Conservation (phyloP, 92 coral and sea anemone genomes). For the Siderastrea siderea region DNA sequence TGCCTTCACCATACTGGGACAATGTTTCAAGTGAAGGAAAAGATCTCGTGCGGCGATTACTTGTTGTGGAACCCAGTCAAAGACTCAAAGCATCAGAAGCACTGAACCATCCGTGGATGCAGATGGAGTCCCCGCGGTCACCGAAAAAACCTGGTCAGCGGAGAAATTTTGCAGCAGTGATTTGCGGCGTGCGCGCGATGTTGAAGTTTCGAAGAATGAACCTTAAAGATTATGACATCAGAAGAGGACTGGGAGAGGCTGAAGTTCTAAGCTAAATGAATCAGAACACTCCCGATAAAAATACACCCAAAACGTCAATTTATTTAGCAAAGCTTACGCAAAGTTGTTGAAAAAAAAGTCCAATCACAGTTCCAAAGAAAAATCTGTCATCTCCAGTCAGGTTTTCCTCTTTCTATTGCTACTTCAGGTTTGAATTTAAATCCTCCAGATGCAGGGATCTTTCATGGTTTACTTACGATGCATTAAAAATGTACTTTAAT, state of each 20-base stretch:
- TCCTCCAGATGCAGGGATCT: no score
- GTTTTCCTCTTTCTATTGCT: no score
- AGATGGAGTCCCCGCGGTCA: constrained; percentile 9
- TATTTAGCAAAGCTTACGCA: no score
- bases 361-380: no score
- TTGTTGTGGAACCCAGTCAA: constrained; percentile 69
- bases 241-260: constrained; percentile 44
- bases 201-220: constrained; percentile 65
- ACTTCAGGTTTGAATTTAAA: no score
- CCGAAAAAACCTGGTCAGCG: constrained; percentile 20
- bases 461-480: no score
- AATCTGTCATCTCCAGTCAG: no score
- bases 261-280: constrained; percentile 15
- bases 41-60: constrained; percentile 80
- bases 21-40: constrained; percentile 81
- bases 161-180: constrained; percentile 69
- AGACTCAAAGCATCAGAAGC: constrained; percentile 84
- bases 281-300: background rate
- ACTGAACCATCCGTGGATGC: constrained; percentile 91
- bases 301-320: background rate
- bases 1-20: constrained; percentile 75
- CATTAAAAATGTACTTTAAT: no score
- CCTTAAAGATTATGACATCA: constrained; percentile 41
- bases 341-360: no score
- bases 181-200: constrained; percentile 80